Evolutionary conservation across 2,888 invertebrate species (phyloP), one percentile per base, ranked within the genome.

Genomic region (Tenthredo distinguenda): DNA sequence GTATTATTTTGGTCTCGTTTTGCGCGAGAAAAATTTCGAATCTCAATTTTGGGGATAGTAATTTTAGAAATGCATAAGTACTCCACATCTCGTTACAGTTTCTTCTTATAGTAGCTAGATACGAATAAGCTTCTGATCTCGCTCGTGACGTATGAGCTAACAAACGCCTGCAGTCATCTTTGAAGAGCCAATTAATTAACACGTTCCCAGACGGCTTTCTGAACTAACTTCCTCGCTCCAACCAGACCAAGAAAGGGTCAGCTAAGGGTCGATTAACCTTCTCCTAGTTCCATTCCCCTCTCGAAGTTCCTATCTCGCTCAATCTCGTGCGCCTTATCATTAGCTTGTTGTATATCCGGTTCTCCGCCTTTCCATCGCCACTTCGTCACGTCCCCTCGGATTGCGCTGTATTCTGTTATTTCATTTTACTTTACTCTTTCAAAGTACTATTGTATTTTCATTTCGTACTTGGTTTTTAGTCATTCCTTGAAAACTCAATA

Each of bases 201-300:
- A 83, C 65, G 47, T 68, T 71, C 31, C 68, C 83, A 71, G 68
- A 68, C 47, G 68, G 83, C 83, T 65, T 65, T 68, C 26, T 21
- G 26, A 83, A 83, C 37, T 43, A 62, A 81, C 83, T 83, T 83
- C 50, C 83, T 31, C 21, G 68, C 65, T 83, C 50, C 68, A 71
- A 68, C 68, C 43, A 68, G 71, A 65, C 68, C 62, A 81, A 81
- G 83, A 83, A 71, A 83, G 83, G 83, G 83, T 83, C 83, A 83
- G 83, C 43, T 58, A 34, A 65, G 68, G 83, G 83, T 81, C 83
- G 65, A 83, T 83, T 83, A 83, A 71, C 68, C 68, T 47, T 68
- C 68, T 43, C 40, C 37, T 77, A 15, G 62, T 81, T 62, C 21
- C 43, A 81, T 62, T 55, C 21, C 81, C 55, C 77, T 55, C 62